phyloP scores from a whole-genome alignment of 2,113 vertebrate species.

The Tringa solitaria region DNA sequence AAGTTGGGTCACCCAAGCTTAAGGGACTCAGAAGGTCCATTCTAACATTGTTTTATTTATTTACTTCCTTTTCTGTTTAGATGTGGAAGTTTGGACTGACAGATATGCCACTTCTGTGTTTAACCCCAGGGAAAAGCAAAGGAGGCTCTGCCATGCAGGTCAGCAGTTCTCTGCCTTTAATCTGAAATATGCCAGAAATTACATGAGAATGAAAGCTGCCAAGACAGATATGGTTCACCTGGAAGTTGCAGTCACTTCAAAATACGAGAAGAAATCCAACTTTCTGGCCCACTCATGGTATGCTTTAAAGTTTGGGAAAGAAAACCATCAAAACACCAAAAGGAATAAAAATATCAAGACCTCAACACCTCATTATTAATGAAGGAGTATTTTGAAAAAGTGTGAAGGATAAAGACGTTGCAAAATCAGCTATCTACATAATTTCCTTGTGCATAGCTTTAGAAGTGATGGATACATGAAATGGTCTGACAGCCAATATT shows the following conservation, averaged over 20 bases:
- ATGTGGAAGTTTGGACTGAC: background rate
- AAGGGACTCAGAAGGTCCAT: background rate
- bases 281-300: background rate
- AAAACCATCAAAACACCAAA: background rate
- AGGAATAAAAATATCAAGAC: background rate
- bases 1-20: background rate
- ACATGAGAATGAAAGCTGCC: background rate
- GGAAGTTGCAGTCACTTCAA: background rate
- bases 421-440: background rate
- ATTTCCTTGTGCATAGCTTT: background rate
- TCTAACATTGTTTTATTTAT: background rate
- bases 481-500: background rate
- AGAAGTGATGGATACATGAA: background rate
- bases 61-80: background rate
- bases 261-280: background rate
- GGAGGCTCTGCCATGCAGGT: background rate
- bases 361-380: background rate
- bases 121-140: background rate
- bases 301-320: rapidly evolving
- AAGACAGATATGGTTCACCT: background rate
- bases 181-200: background rate
- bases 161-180: background rate
- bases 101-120: background rate
- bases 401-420: background rate
- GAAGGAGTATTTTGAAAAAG: background rate